Base-by-base conservation (phyloP, 2,888 invertebrate species). In the Scaptomyza tumidula region DNA sequence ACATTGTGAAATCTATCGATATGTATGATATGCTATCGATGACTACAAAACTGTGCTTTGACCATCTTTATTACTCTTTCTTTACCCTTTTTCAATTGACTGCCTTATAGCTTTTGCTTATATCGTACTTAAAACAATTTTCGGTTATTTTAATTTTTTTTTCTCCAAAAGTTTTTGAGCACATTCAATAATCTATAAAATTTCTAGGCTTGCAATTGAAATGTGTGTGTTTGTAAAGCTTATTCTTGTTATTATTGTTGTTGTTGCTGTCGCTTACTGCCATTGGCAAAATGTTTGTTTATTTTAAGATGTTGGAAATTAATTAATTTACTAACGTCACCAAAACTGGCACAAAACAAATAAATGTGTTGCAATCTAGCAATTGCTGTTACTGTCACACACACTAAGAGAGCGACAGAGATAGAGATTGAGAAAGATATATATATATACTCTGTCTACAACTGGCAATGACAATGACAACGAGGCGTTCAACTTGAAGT, bases 281-380 rank as follows among this genome's bases (percentile, higher is more conserved):
- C 48, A 31, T 41, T 75, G 78, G 63, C 73, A 61, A 67, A 66
- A 66, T 88, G 73, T 80, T 88, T 85, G 85, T 88, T 88, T 86
- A 84, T 89, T 85, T 81, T 87, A 85, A 78, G 79, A 81, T 77
- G 84, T 79, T 81, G 88, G 72, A 87, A 85, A 79, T 85, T 82
- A 85, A 85, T 89, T 85, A 85, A 85, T 85, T 85, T 88, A 89
- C 88, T 87, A 81, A 68, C 78, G 79, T 77, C 85, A 85, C 89
- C 86, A 82, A 85, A 86, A 89, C 86, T 79, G 80, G 79, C 79
- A 77, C 71, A 82, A 71, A 74, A 71, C 73, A 89, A 89, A 89
- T 74, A 85, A 89, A 81, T 73, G 71, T 19, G 29, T 16, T 33
- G n/a, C 41, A 49, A 44, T 45, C 31, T 33, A 29, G 50, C 44